A percentile compares a stretch with the other conserved stretches of the same genome.
Conservation (phyloP, 2,113 vertebrate species). For the Ancistrus triradiatus region DNA sequence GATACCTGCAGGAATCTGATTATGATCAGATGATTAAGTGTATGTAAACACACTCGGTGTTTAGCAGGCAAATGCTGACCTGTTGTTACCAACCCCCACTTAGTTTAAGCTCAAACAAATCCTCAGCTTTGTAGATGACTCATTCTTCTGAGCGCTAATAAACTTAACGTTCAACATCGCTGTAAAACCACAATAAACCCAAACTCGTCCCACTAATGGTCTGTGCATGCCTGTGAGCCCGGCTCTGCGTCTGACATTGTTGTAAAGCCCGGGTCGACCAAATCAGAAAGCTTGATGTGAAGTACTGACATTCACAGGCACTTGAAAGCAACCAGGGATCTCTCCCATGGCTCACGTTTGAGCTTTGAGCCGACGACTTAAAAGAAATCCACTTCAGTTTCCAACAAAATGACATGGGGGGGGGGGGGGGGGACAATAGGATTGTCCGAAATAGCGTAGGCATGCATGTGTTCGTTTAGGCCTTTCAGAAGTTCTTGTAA, state of each 20-base stretch:
- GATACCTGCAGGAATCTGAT: no score
- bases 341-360: neutral
- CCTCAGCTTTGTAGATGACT: no score
- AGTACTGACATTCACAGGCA: neutral
- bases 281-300: slow-evolving; percentile 2
- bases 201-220: neutral
- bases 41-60: no score
- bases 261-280: slow-evolving; percentile 20
- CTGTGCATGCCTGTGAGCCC: neutral
- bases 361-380: slow-evolving; percentile 8
- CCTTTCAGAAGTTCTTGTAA: slow-evolving; percentile 48
- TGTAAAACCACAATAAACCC: no score
- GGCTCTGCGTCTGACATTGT: neutral
- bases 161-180: no score
- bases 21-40: no score
- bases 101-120: no score
- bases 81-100: no score
- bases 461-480: slow-evolving; percentile 41
- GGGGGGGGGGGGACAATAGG: no score
- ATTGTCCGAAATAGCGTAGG: slow-evolving; percentile 8
- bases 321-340: slow-evolving; percentile 10
- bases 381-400: slow-evolving; percentile 15
- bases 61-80: no score
- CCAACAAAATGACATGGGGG: no score
- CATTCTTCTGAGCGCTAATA: no score